Conservation (phyloP, 2,797 vertebrate genomes). For the Scolopax bukidnonensis region DNA sequence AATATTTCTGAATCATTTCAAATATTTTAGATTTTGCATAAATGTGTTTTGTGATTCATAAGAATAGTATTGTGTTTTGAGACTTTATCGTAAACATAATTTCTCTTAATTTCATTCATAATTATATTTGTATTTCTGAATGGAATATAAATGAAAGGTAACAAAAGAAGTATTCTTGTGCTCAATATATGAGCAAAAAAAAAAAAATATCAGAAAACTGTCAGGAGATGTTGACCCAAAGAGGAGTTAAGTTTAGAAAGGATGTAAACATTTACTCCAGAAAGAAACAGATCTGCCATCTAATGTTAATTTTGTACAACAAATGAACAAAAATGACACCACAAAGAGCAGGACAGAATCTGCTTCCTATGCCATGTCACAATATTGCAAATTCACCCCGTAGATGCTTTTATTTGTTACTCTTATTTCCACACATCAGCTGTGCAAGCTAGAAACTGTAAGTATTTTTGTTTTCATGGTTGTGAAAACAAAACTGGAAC, state of each 20-base stretch:
- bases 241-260: not conserved
- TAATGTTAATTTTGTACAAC: not conserved
- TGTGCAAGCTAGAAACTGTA: not conserved
- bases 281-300: not conserved
- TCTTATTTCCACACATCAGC: not conserved
- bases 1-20: not conserved
- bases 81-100: not conserved
- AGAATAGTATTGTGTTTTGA: not conserved
- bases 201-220: not conserved
- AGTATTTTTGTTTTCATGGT: not conserved
- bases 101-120: not conserved
- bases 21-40: not conserved
- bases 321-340: not conserved
- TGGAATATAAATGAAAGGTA: not conserved
- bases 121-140: not conserved
- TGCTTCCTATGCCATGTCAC: not conserved
- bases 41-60: not conserved
- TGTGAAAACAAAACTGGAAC: not conserved
- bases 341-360: not conserved
- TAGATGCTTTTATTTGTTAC: not conserved
- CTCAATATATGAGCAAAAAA: not conserved
- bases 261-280: not conserved
- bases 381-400: not conserved
- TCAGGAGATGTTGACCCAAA: not conserved
- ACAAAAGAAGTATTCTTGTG: not conserved